A percentile compares a stretch with the other conserved stretches of the same genome.
phyloP scores from a whole-genome alignment of 2,797 vertebrate species.

The Scleropages formosus region DNA sequence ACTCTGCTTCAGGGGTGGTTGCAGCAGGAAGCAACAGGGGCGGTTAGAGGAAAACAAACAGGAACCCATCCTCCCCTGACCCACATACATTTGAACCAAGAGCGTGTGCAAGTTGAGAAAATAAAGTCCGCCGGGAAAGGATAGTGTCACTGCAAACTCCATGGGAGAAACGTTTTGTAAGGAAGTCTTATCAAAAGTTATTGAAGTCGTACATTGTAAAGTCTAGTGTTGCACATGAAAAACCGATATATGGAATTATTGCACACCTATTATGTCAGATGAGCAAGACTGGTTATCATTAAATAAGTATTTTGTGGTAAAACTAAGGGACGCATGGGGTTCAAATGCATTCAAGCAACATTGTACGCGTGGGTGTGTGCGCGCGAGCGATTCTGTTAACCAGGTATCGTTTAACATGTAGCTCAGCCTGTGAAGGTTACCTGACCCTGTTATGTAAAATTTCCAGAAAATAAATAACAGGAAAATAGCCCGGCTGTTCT shows the following conservation, averaged over 20 bases:
- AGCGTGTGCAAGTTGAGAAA: neutral
- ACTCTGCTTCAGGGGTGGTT: neutral
- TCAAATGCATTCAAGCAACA: no score
- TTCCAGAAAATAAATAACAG: neutral
- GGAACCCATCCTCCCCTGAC: neutral
- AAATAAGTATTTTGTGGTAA: no score
- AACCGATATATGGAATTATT: no score
- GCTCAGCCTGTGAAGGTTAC: neutral
- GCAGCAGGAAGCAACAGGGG: no score
- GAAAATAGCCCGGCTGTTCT: neutral
- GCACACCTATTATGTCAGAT: no score
- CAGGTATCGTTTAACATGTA: neutral
- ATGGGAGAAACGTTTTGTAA: neutral
- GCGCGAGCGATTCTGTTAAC: neutral
- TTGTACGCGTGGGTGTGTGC: neutral
- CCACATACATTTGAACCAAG: conserved; percentile 5
- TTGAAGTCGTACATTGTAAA: conserved; percentile 1
- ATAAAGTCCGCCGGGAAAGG: neutral
- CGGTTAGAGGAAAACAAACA: no score
- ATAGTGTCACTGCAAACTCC: neutral
- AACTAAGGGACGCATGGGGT: no score
- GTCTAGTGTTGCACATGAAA: neutral
- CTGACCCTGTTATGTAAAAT: neutral
- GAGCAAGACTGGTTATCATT: no score
- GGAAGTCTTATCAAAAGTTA: conserved; percentile 7